These are phyloP conservation scores for Dinothrombium tinctorium DNA, from an alignment of 1,140 invertebrate species.

Conservation along the genomic window DNA sequence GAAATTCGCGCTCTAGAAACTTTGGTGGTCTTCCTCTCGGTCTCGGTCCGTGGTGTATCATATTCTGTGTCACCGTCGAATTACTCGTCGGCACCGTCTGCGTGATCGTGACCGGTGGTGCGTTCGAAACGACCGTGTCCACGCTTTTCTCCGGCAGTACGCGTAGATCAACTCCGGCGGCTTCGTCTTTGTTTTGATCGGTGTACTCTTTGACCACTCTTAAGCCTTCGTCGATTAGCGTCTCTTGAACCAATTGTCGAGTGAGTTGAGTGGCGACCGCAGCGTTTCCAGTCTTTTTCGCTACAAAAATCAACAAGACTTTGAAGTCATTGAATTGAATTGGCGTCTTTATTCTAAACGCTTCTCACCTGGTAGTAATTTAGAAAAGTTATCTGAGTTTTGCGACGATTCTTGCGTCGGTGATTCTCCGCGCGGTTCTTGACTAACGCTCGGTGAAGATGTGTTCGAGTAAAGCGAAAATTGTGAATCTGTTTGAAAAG, in stretches of 20 bases:
- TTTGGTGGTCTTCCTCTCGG: too few species aligned
- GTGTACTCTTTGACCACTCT: conserved; percentile 20
- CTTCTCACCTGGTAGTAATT: conserved; percentile 7
- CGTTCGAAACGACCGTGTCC: too few species aligned
- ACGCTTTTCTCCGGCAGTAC: too few species aligned
- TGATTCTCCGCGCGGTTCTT: conserved; percentile 4
- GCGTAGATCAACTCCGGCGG: too few species aligned
- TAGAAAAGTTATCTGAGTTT: conserved; percentile 4
- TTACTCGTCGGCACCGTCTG: too few species aligned
- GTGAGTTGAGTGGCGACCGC: conserved; percentile 16
- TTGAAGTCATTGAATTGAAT: conserved; percentile 3
- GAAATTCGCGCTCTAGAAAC: too few species aligned
- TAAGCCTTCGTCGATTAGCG: conserved; percentile 21
- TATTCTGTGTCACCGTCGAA: too few species aligned
- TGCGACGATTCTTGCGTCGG: neutral
- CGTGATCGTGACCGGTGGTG: too few species aligned
- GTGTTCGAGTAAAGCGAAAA: conserved; percentile 16
- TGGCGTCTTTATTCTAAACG: neutral
- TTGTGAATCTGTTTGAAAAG: conserved; percentile 17
- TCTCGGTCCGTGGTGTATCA: too few species aligned
- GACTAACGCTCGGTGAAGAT: conserved; percentile 13
- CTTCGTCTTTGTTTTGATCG: too few species aligned
- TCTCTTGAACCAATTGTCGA: conserved; percentile 21
- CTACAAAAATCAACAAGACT: conserved; percentile 2
- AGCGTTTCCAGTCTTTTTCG: conserved; percentile 12